Evolutionary conservation across 2,797 vertebrate species (phyloP).

Genomic region (Parambassis ranga): DNA sequence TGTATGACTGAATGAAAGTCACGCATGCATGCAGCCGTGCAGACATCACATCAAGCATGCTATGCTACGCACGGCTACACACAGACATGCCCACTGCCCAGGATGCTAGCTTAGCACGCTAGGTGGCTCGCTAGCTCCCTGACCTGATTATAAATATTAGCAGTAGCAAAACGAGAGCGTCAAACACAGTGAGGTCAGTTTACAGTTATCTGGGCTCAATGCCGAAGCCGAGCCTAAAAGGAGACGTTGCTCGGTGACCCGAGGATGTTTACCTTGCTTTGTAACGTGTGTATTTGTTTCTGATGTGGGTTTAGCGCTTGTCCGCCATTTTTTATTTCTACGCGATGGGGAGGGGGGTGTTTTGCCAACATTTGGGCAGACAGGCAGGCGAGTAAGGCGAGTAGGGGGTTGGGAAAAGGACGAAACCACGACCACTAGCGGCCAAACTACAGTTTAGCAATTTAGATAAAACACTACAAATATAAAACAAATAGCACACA

Average conservation of each 20-base stretch:
- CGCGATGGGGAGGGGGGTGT: conserved; percentile 66
- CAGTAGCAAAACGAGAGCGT: conserved; percentile 42
- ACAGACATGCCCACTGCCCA: conserved; percentile 48
- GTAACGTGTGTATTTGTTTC: conserved; percentile 75
- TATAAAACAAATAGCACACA: no score
- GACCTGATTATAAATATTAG: conserved; percentile 54
- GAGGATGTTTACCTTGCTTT: conserved; percentile 75
- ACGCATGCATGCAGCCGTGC: background rate
- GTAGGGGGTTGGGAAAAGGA: background rate
- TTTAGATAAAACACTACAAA: background rate
- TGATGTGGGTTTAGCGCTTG: conserved; percentile 77
- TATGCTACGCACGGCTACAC: conserved; percentile 49
- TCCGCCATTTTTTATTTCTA: conserved; percentile 81
- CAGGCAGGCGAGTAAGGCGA: conserved; percentile 1
- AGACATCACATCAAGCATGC: conserved; percentile 34
- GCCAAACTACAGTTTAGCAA: background rate
- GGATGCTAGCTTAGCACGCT: conserved; percentile 69
- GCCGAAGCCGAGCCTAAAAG: background rate
- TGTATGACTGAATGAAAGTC: background rate
- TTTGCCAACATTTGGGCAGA: conserved; percentile 69
- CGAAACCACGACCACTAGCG: conserved; percentile 39
- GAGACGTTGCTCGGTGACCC: conserved; percentile 35
- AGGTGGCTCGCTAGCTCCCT: conserved; percentile 47
- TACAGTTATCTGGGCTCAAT: conserved; percentile 7
- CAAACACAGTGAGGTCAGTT: conserved; percentile 1